Percentiles rank a stretch among this genome's conserved stretches.
These are phyloP conservation scores for Tortrix viridana DNA, from an alignment of 2,888 invertebrate species.

Conservation along the genomic window DNA sequence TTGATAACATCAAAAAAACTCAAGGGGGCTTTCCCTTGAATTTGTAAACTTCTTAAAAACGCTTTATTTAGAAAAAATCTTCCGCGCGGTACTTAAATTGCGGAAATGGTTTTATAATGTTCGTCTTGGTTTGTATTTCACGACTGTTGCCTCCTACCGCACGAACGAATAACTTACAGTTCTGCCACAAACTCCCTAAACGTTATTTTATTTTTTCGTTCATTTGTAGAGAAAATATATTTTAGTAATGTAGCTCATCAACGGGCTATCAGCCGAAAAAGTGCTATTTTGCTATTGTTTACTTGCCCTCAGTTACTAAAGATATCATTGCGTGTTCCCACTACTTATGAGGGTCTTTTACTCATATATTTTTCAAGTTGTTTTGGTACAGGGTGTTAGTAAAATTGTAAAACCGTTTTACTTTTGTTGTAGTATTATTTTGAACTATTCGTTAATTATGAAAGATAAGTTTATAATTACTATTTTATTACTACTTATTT, in stretches of 20 bases:
- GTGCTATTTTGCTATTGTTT: slow-evolving; percentile 62
- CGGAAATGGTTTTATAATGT: slow-evolving; percentile 1
- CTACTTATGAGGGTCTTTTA: slow-evolving; percentile 52
- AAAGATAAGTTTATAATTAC: too few relatives aligned
- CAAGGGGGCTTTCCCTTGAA: too few relatives aligned
- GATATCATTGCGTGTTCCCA: slow-evolving; percentile 67
- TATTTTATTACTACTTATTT: too few relatives aligned
- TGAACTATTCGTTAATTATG: too few relatives aligned
- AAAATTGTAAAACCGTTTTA: too few relatives aligned
- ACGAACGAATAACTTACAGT: too few relatives aligned
- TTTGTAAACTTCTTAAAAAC: too few relatives aligned
- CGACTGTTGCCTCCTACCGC: neutral
- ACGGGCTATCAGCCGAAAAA: slow-evolving; percentile 38
- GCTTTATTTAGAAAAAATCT: too few relatives aligned
- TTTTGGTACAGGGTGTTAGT: too few relatives aligned
- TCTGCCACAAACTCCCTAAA: neutral
- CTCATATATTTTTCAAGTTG: slow-evolving; percentile 36
- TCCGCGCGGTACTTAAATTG: too few relatives aligned
- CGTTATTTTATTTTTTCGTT: neutral
- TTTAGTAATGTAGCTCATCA: slow-evolving; percentile 19
- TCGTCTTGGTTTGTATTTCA: neutral
- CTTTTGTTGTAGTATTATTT: too few relatives aligned
- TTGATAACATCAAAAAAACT: too few relatives aligned
- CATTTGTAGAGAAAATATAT: slow-evolving; percentile 1
- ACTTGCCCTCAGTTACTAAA: slow-evolving; percentile 55